A percentile compares a stretch with the other conserved stretches of the same genome.
These are phyloP conservation scores for Barypeithes pellucidus DNA, from an alignment of 2,888 invertebrate genomes.

Conservation along the genomic window DNA sequence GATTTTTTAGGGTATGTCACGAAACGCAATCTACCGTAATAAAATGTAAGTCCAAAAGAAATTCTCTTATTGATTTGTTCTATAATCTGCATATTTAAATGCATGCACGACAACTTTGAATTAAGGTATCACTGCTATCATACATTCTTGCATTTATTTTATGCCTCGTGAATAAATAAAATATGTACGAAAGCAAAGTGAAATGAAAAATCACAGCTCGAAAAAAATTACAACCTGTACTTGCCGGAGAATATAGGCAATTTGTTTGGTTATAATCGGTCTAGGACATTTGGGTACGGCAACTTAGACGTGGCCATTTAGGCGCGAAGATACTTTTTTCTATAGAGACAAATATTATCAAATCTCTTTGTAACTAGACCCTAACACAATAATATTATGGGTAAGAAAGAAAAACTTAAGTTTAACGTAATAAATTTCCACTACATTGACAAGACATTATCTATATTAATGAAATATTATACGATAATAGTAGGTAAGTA, in stretches of 20 bases:
- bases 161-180: neutral
- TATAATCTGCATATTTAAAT: conserved; percentile 26
- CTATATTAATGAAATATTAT: too few relatives aligned
- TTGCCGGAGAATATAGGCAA: neutral
- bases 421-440: too few relatives aligned
- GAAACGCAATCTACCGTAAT: conserved; percentile 27
- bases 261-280: neutral
- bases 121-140: conserved; percentile 14
- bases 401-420: too few relatives aligned
- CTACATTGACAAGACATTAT: too few relatives aligned
- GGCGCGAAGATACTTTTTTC: too few relatives aligned
- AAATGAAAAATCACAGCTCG: neutral
- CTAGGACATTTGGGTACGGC: too few relatives aligned
- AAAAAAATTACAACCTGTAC: neutral
- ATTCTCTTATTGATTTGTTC: conserved; percentile 27
- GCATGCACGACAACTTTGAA: conserved; percentile 19
- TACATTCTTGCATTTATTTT: conserved; percentile 26
- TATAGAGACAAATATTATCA: too few relatives aligned
- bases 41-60: conserved; percentile 28
- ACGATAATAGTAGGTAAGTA: too few relatives aligned
- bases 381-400: too few relatives aligned
- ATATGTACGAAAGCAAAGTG: neutral
- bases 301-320: too few relatives aligned
- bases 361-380: too few relatives aligned
- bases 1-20: neutral